phyloP scores from a whole-genome alignment of 2,113 vertebrate species.

The Chionis minor region DNA sequence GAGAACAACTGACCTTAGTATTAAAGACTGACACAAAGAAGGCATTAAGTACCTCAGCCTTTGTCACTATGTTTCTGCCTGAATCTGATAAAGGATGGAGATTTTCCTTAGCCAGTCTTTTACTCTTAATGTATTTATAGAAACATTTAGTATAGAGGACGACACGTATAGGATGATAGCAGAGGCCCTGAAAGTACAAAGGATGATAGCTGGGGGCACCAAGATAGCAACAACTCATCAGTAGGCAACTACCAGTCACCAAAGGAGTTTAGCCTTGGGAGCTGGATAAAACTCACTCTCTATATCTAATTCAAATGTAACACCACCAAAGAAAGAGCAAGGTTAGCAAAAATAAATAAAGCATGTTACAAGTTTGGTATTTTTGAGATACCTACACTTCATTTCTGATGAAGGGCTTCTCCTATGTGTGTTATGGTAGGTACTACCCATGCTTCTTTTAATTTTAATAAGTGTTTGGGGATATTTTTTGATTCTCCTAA shows the following conservation, averaged over 20 bases:
- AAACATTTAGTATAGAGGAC: not conserved
- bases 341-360: not conserved
- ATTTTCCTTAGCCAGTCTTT: not conserved
- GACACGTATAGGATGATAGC: too few relatives aligned
- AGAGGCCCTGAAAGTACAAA: not conserved
- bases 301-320: not conserved
- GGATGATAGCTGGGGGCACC: not conserved
- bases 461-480: not conserved
- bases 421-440: fast-evolving
- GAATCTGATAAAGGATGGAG: not conserved
- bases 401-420: not conserved
- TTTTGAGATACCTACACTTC: not conserved
- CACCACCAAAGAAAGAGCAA: not conserved
- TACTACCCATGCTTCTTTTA: too few relatives aligned
- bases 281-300: not conserved
- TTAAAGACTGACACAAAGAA: too few relatives aligned
- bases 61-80: not conserved
- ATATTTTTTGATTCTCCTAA: not conserved
- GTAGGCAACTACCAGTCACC: not conserved
- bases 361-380: not conserved
- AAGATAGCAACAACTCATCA: not conserved
- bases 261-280: not conserved
- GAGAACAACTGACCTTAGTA: too few relatives aligned
- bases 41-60: not conserved
- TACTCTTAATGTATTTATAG: too few relatives aligned